These are phyloP conservation scores for Cetoscarus ocellatus DNA, from an alignment of 2,797 vertebrate species.

Conservation along the genomic window DNA sequence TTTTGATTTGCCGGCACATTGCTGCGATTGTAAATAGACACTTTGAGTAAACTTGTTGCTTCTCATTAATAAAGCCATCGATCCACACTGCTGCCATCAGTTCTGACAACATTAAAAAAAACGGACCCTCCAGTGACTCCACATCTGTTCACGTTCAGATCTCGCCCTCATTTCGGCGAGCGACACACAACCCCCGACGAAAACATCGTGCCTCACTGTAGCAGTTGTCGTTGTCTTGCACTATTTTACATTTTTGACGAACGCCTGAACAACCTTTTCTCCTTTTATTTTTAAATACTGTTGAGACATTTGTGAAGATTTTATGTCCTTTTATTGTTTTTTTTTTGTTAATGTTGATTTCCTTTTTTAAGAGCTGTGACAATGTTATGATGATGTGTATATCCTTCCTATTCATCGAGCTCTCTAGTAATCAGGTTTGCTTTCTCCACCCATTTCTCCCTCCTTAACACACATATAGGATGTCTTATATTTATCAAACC, in stretches of 20 bases:
- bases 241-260: constrained; percentile 91
- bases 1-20: constrained; percentile 64
- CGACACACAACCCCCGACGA: constrained; percentile 45
- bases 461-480: constrained; percentile 44
- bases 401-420: constrained; percentile 76
- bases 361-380: constrained; percentile 84
- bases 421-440: constrained; percentile 81
- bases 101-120: constrained; percentile 38
- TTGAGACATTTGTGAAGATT: constrained; percentile 92
- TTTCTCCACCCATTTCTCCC: constrained; percentile 52
- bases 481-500: constrained; percentile 52
- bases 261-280: constrained; percentile 94
- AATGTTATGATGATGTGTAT: constrained; percentile 78
- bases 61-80: constrained; percentile 68
- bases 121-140: constrained; percentile 48
- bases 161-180: constrained; percentile 35
- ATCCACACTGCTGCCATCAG: constrained; percentile 70
- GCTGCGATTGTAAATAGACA: constrained; percentile 77
- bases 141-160: constrained; percentile 54
- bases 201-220: constrained; percentile 91
- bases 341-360: constrained; percentile 78
- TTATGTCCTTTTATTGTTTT: constrained; percentile 85
- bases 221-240: constrained; percentile 92
- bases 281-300: constrained; percentile 92
- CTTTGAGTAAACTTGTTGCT: constrained; percentile 63